phyloP scores from a whole-genome alignment of 2,113 vertebrate species.

The Mesocricetus auratus region DNA sequence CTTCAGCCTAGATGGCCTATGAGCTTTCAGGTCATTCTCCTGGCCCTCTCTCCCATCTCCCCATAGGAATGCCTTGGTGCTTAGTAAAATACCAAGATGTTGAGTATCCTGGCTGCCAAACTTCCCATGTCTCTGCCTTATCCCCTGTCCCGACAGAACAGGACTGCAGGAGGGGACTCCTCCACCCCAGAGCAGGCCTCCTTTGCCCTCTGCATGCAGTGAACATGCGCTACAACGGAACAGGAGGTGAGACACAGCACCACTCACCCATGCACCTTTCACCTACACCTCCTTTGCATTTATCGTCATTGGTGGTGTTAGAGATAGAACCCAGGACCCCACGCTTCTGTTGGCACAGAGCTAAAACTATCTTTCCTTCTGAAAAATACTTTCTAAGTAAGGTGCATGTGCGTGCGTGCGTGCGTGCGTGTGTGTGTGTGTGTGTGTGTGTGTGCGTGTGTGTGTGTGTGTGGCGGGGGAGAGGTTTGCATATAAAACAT shows the following conservation, averaged over 20 bases:
- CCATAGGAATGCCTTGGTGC: not conserved
- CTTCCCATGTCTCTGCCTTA: not conserved
- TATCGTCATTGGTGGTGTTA: not conserved
- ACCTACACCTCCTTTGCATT: not conserved
- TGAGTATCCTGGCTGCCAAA: not conserved
- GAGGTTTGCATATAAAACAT: not conserved
- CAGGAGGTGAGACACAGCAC: not conserved
- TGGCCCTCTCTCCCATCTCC: not conserved
- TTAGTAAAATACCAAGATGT: not conserved
- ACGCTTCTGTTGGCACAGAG: not conserved
- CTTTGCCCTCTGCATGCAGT: not conserved
- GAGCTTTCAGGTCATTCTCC: not conserved
- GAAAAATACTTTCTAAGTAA: not conserved
- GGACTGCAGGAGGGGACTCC: not conserved
- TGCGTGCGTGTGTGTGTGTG: not conserved
- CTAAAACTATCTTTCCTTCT: constrained; percentile 12
- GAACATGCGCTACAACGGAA: not conserved
- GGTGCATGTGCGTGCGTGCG: not conserved
- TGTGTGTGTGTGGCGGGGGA: not conserved
- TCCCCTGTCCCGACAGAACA: not conserved
- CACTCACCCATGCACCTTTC: not conserved
- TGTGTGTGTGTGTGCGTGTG: not conserved
- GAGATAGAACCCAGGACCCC: not conserved
- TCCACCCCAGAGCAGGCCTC: not conserved
- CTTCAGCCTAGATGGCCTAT: not conserved